A percentile compares a stretch with the other conserved stretches of the same genome.
Evolutionary conservation across 2,797 vertebrate species (phyloP).

Genomic region (Anableps anableps): DNA sequence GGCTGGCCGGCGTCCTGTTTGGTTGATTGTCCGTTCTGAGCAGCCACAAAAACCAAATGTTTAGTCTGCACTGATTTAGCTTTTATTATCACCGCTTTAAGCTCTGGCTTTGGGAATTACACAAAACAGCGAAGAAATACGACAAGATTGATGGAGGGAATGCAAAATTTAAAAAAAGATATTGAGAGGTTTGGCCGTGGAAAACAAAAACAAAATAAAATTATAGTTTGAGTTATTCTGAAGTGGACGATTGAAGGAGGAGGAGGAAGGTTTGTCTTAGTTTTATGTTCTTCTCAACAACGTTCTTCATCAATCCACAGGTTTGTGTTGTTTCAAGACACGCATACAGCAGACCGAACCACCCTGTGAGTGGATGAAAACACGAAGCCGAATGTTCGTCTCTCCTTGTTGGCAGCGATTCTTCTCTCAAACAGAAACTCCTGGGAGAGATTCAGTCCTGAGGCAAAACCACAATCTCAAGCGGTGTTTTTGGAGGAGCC

Average conservation of each 20-base stretch:
- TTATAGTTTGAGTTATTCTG: slow-evolving; percentile 3
- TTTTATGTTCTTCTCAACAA: neutral
- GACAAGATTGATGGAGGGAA: slow-evolving; percentile 4
- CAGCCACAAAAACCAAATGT: slow-evolving; percentile 50
- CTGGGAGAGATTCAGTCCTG: slow-evolving; percentile 28
- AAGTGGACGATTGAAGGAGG: neutral
- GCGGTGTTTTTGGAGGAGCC: neutral
- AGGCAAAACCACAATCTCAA: neutral
- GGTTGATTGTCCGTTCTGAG: slow-evolving; percentile 58
- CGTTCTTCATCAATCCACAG: slow-evolving; percentile 12
- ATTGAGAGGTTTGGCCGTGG: neutral
- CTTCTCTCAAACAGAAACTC: slow-evolving; percentile 31
- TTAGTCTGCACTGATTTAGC: slow-evolving; percentile 38
- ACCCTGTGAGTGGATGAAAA: slow-evolving; percentile 47
- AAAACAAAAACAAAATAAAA: slow-evolving; percentile 8
- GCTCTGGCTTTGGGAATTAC: slow-evolving; percentile 40
- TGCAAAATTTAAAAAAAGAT: neutral
- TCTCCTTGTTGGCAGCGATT: neutral
- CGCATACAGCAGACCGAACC: slow-evolving; percentile 21
- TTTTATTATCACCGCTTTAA: slow-evolving; percentile 48
- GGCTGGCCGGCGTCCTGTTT: slow-evolving; percentile 46
- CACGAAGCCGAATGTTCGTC: slow-evolving; percentile 32
- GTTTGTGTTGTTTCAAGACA: slow-evolving; percentile 48
- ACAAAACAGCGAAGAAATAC: slow-evolving; percentile 28
- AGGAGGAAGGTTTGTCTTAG: neutral